phyloP scores from a whole-genome alignment of 2,888 invertebrate species.

The Elegia similella region DNA sequence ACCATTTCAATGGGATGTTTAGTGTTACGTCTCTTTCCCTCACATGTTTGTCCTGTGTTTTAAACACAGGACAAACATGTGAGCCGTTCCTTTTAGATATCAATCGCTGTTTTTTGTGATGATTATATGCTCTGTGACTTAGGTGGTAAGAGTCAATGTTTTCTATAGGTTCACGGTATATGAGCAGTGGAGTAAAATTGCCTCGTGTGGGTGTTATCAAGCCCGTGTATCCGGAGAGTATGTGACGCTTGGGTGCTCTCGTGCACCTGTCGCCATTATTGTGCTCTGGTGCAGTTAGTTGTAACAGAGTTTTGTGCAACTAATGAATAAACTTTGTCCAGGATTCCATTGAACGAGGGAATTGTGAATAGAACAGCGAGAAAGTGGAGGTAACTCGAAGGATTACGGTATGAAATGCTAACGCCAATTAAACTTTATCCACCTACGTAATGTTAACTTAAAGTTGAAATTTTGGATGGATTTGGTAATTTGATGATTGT shows the following conservation, averaged over 20 bases:
- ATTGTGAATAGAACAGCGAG: background rate
- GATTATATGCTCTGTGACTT: conserved; percentile 18
- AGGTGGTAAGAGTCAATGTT: conserved; percentile 27
- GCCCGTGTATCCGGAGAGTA: conserved; percentile 48
- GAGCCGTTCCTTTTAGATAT: conserved; percentile 16
- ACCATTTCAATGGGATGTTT: conserved; percentile 46
- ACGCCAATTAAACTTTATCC: background rate
- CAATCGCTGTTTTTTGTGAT: conserved; percentile 11
- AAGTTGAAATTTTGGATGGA: background rate
- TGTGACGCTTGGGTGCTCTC: conserved; percentile 54
- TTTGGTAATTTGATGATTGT: too few relatives aligned
- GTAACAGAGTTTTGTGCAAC: conserved; percentile 7
- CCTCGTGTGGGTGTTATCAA: conserved; percentile 48
- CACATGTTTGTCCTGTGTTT: conserved; percentile 10
- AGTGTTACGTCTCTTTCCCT: conserved; percentile 16
- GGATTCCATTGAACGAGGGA: background rate
- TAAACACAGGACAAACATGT: too few relatives aligned
- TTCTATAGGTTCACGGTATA: conserved; percentile 33
- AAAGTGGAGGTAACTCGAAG: background rate
- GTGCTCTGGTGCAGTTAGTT: conserved; percentile 7
- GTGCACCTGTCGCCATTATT: conserved; percentile 68
- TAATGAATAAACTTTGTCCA: conserved; percentile 4
- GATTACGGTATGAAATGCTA: background rate
- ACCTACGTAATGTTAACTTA: background rate
- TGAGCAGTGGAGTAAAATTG: conserved; percentile 51